Evolutionary conservation across 2,113 vertebrate genomes (phyloP).

Genomic region (Rhynchomys soricoides): DNA sequence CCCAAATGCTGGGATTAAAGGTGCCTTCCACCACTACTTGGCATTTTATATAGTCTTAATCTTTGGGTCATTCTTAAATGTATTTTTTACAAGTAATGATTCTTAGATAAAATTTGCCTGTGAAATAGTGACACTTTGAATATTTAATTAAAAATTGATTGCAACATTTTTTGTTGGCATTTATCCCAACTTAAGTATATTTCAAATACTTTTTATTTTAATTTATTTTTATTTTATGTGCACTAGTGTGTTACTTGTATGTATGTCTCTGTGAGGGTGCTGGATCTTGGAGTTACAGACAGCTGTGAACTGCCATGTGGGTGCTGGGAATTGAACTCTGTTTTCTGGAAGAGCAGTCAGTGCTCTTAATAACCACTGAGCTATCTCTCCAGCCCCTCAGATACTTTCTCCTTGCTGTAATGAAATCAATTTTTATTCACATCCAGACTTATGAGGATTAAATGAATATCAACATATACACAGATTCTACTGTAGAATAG

Average conservation of each 20-base stretch:
- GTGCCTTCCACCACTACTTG: no score
- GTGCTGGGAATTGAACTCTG: background rate
- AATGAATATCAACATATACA: background rate
- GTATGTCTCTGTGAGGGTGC: background rate
- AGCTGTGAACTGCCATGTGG: background rate
- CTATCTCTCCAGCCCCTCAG: background rate
- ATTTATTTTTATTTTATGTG: background rate
- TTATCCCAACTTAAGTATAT: slow-evolving; percentile 16
- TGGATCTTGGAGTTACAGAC: background rate
- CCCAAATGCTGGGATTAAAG: background rate
- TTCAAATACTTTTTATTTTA: slow-evolving; percentile 18
- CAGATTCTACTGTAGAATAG: slow-evolving; percentile 7
- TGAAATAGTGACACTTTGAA: background rate
- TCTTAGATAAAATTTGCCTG: slow-evolving; percentile 25
- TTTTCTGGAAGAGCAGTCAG: background rate
- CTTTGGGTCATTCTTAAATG: slow-evolving; percentile 29
- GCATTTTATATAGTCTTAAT: slow-evolving; percentile 10
- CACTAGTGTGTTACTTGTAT: background rate
- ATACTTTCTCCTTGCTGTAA: background rate
- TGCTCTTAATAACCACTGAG: background rate
- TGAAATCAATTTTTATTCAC: slow-evolving; percentile 28
- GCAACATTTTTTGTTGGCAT: background rate
- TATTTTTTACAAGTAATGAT: slow-evolving; percentile 43
- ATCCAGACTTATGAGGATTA: slow-evolving; percentile 16
- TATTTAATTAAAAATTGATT: slow-evolving; percentile 56